These are phyloP conservation scores for Salvelinus namaycush DNA, from an alignment of 2,113 vertebrate genomes.

Conservation along the genomic window DNA sequence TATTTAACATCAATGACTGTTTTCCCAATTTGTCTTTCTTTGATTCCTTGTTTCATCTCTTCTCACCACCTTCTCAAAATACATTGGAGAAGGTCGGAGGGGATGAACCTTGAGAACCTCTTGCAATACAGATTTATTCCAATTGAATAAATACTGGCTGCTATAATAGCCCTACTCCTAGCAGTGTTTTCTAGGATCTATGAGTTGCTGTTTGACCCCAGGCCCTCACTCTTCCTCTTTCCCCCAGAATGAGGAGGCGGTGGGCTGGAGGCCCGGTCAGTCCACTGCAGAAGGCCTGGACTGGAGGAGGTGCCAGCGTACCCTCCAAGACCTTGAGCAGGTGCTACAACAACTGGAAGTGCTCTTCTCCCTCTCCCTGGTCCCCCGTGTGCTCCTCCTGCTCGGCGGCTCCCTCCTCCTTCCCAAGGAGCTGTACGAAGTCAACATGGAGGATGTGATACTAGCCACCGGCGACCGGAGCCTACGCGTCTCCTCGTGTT, in stretches of 20 bases:
- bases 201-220: background rate
- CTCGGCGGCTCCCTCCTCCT: constrained; percentile 84
- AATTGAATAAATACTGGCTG: too few species aligned
- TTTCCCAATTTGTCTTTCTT: too few species aligned
- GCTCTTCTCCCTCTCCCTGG: constrained; percentile 84
- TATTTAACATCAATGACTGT: too few species aligned
- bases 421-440: constrained; percentile 91
- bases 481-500: constrained; percentile 78
- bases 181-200: background rate
- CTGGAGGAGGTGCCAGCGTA: constrained; percentile 80
- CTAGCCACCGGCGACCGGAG: constrained; percentile 71
- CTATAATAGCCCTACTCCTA: too few species aligned
- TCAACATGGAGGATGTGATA: constrained; percentile 84
- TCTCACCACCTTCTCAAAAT: too few species aligned
- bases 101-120: too few species aligned
- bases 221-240: background rate
- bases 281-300: constrained; percentile 44
- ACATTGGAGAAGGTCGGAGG: too few species aligned
- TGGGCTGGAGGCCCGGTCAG: constrained; percentile 61
- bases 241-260: constrained; percentile 70
- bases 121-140: too few species aligned
- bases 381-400: constrained; percentile 90
- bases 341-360: constrained; percentile 83
- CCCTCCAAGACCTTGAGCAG: constrained; percentile 82
- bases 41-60: too few species aligned